These are phyloP conservation scores for Gobio gobio DNA, from an alignment of 2,113 vertebrate species.

Conservation along the genomic window DNA sequence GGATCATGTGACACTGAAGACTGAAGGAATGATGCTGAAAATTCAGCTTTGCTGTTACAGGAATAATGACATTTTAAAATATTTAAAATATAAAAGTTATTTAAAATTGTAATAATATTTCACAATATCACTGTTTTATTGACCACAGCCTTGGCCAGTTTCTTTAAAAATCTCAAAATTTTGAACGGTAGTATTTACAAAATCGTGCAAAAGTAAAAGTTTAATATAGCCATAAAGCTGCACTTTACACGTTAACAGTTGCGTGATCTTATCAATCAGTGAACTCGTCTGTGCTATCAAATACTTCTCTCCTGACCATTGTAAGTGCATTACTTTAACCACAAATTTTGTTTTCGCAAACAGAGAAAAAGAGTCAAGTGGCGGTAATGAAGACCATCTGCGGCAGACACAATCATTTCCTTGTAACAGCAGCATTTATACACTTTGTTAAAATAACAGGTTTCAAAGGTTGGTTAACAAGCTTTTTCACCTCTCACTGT, in stretches of 20 bases:
- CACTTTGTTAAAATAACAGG: not conserved
- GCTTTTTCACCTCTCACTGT: slow-evolving; percentile 40
- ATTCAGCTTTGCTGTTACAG: not conserved
- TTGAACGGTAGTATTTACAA: too few species aligned
- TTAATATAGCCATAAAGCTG: too few species aligned
- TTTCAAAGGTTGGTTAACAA: not conserved
- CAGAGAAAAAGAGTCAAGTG: not conserved
- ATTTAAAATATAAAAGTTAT: not conserved
- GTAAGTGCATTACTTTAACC: not conserved
- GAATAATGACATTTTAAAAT: not conserved
- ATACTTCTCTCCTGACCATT: not conserved
- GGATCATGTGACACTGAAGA: not conserved
- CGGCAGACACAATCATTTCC: not conserved
- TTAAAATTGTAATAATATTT: not conserved
- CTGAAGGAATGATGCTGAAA: not conserved
- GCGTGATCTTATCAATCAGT: not conserved
- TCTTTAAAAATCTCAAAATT: too few species aligned
- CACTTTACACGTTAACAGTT: not conserved
- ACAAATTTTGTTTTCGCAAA: not conserved
- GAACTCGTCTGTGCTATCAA: not conserved
- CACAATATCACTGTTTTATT: too few species aligned
- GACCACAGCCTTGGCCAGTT: not conserved
- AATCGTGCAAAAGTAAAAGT: too few species aligned
- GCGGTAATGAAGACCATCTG: not conserved
- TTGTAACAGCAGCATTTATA: not conserved